Base-by-base conservation (phyloP, 2,113 vertebrate genomes). In the Cyanocitta stelleri region DNA sequence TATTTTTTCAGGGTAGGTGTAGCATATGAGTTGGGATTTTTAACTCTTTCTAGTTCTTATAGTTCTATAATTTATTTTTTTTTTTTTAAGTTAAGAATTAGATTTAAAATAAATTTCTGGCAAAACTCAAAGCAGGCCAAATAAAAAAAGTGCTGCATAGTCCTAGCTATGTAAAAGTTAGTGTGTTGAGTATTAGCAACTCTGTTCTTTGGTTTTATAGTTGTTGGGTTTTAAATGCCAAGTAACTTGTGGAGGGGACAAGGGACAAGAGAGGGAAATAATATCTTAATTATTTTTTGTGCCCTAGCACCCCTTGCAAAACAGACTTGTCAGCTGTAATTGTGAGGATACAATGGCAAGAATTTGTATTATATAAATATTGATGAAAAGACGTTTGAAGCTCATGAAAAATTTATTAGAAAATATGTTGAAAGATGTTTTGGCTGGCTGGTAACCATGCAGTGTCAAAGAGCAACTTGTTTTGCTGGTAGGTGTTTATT, bases 1-100 rank as follows among this genome's bases (percentile, higher is more conserved):
- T 87, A 67, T 91, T 96, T 94, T 96, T 95, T 92, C 78, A 93
- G 85, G 27, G 46, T 86, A 89, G 78, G 56, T 93, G n/a, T 52
- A 83, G 64, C 77, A 23, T 68, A 15, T 11, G 54, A 93, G 58
- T 86, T 80, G 35, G 29, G 29, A 30, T 3, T 88, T 90, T 91
- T 84, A 92, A 84, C 95, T 88, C 62, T 89, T 93, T 91, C 24
- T 74, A 24, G 11, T 71, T 81, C 32, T 72, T 71, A 10, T 72
- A 9, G 22, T 64, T 86, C 68, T 69, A 14, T 24, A 3, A 27
- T 39, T 27, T 33, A 51, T 49, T 49, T 49, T 46, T 67, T 73
- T 20, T 46, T 44, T 20, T 33, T 14, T 4, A 51, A 81, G 21
- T 20, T 16, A 76, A 68, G 33, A 64, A 62, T 41, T 43, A 3